Evolutionary conservation across 2,113 vertebrate species (phyloP).

Genomic region (Paralichthys olivaceus): DNA sequence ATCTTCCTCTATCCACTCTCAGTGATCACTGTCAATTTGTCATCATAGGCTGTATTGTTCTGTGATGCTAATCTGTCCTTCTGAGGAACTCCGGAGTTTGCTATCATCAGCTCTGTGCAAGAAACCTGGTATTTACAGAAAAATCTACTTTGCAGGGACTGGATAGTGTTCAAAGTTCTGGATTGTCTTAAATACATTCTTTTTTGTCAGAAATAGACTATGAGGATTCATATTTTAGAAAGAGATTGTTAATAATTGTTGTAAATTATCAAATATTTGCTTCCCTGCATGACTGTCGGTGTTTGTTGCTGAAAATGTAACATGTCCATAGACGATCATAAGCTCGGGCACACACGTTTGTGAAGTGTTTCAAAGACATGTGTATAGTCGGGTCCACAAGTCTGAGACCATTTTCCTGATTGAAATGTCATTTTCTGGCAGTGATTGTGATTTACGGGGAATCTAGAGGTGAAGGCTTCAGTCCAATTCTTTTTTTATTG

Average conservation of each 20-base stretch:
- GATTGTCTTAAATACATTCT: not conserved
- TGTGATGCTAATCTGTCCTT: slow-evolving; percentile 63
- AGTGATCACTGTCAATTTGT: slow-evolving; percentile 66
- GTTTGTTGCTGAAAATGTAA: not conserved
- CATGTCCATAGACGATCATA: too few species aligned
- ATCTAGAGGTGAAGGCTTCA: too few species aligned
- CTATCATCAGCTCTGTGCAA: slow-evolving; percentile 16
- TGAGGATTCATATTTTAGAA: too few species aligned
- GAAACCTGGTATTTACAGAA: slow-evolving; percentile 15
- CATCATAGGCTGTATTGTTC: slow-evolving; percentile 66
- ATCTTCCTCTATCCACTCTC: slow-evolving; percentile 53
- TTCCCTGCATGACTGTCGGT: slow-evolving; percentile 20
- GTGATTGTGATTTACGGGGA: too few species aligned
- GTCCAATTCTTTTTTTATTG: too few species aligned
- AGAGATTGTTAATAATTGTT: too few species aligned
- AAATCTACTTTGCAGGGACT: not conserved
- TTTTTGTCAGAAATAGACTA: not conserved
- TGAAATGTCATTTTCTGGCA: too few species aligned
- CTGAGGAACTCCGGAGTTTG: slow-evolving; percentile 36
- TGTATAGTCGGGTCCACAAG: too few species aligned
- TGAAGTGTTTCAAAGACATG: slow-evolving; percentile 9
- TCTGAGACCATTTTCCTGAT: too few species aligned
- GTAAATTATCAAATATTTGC: too few species aligned
- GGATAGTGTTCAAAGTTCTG: not conserved
- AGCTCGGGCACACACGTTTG: slow-evolving; percentile 1